Base-by-base conservation (phyloP, 2,888 invertebrate species). In the Patella depressa region DNA sequence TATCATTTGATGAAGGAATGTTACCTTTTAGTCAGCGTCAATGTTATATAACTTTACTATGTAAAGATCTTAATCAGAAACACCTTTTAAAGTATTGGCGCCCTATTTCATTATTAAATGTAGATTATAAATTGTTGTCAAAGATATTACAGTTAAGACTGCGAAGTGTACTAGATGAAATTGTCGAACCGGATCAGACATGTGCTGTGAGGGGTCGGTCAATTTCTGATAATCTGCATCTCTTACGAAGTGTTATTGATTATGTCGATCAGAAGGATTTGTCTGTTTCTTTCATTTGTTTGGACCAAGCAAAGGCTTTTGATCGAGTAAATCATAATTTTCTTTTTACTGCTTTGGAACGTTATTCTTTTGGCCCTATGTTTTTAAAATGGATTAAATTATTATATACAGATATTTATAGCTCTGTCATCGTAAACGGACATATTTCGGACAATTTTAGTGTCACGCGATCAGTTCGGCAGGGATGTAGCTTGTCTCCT, bases 241-340 rank as follows among this genome's bases (percentile, higher is more conserved):
- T 85, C 29, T 71, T 82, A 4, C 65, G 83, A 53, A 78, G 80
- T 77, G 77, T 82, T 65, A 19, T 78, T 15, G 81, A 83, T 76
- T 84, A 82, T 83, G 73, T 77, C n/a, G 77, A 83, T 17, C 81
- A 82, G 70, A 81, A 85, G 72, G 45, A 83, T 17, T 45, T 81
- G 17, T n/a, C 74, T 55, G 76, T 80, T 57, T 76, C 77, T 69
- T 82, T 84, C 73, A 81, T 85, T 59, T 72, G 71, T 76, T 54
- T 84, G 54, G 85, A 86, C 71, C 86, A 85, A 75, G 83, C 83
- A 71, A 86, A 85, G 65, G 84, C 84, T 2, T 85, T 85, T 65
- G 84, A 85, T 73, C 72, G 84, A 70, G 84, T 85, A 12, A 79
- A 78, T 53, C 80, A 82, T 72, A 75, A 79, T 19, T 85, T 79